Percentiles rank a stretch among this genome's conserved stretches.
Conservation (phyloP, 2,797 vertebrate species). For the Ctenochaetus hawaiiensis region DNA sequence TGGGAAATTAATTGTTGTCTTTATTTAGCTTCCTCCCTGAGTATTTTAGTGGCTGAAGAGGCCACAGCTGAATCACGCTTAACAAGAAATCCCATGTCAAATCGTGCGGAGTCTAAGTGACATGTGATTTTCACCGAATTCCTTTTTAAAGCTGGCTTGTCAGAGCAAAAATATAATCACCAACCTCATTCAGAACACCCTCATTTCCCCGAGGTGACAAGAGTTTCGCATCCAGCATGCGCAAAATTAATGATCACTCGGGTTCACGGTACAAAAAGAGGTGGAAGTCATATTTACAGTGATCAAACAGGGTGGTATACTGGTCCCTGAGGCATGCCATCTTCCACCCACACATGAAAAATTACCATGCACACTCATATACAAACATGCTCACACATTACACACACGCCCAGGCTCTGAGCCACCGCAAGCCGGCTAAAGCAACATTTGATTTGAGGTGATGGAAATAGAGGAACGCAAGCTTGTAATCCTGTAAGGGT, state of each 20-base stretch:
- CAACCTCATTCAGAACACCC: conserved; percentile 15
- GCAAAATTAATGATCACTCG: conserved; percentile 69
- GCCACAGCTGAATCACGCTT: background rate
- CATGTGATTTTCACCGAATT: conserved; percentile 16
- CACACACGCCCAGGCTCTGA: conserved; percentile 21
- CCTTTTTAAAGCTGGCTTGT: conserved; percentile 15
- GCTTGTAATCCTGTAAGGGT: conserved; percentile 70
- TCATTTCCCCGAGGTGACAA: conserved; percentile 37
- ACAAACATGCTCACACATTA: conserved; percentile 27
- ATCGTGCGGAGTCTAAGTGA: conserved; percentile 3
- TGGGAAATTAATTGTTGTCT: conserved; percentile 31
- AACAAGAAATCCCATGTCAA: conserved; percentile 1
- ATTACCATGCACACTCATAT: conserved; percentile 13
- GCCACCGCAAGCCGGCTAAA: conserved; percentile 46
- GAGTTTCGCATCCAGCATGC: conserved; percentile 50
- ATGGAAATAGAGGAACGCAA: conserved; percentile 51
- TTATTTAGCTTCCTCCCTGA: conserved; percentile 22
- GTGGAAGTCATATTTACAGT: conserved; percentile 52
- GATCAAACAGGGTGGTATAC: conserved; percentile 74
- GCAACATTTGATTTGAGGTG: conserved; percentile 68
- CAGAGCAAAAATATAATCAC: conserved; percentile 2
- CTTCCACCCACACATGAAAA: conserved; percentile 55
- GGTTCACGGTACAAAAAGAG: conserved; percentile 62
- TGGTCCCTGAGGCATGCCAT: conserved; percentile 59
- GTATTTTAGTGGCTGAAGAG: background rate